These are phyloP conservation scores for Andrena marginata DNA, from an alignment of 2,888 invertebrate species.

Conservation along the genomic window DNA sequence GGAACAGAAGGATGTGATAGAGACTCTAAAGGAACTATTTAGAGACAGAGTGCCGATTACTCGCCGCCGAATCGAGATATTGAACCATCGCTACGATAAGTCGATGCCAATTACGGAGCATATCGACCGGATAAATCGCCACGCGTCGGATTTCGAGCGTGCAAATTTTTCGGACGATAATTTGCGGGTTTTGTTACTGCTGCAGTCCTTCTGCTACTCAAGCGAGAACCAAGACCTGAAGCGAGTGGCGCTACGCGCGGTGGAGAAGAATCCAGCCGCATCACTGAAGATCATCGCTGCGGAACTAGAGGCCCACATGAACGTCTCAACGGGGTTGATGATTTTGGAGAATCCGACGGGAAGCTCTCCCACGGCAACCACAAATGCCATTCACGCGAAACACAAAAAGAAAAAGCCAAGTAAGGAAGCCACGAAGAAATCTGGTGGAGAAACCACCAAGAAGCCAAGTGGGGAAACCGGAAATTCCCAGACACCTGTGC, in stretches of 20 bases:
- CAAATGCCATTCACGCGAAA: not conserved
- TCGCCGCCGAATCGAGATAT: constrained; percentile 4
- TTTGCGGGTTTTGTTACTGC: not conserved
- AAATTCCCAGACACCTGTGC: not conserved
- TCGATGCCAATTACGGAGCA: constrained; percentile 8
- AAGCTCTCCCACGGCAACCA: not conserved
- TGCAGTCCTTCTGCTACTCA: not conserved
- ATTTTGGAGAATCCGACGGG: not conserved
- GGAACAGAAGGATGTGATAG: not conserved
- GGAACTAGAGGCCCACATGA: constrained; percentile 18
- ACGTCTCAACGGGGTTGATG: not conserved
- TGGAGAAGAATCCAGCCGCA: constrained; percentile 8
- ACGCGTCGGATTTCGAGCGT: constrained; percentile 23
- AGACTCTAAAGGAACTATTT: not conserved
- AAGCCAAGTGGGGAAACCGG: too few species aligned
- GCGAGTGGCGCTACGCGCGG: not conserved
- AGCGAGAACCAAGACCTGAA: not conserved
- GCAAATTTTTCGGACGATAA: constrained; percentile 3
- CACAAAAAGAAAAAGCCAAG: not conserved
- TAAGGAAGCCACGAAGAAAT: not conserved
- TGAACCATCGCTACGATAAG: constrained; percentile 14
- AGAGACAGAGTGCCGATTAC: not conserved
- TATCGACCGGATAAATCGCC: constrained; percentile 15
- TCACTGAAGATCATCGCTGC: not conserved
- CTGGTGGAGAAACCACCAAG: too few species aligned